Conservation (phyloP, 2,888 invertebrate species). For the Brenthis hecate region DNA sequence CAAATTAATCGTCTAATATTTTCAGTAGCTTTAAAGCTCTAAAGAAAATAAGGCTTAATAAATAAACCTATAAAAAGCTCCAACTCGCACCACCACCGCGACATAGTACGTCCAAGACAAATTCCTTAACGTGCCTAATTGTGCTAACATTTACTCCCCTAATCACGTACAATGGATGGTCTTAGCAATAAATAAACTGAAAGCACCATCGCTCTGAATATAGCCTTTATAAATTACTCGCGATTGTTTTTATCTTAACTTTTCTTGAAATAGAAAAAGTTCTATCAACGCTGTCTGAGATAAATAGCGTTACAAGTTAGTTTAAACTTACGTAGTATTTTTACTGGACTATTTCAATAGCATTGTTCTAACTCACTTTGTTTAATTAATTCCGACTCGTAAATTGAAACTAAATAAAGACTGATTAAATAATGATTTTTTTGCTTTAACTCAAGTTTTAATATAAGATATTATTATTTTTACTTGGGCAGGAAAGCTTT, state of each 20-base stretch:
- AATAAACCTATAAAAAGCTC: slow-evolving; percentile 27
- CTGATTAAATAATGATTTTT: background rate
- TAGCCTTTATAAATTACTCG: slow-evolving; percentile 33
- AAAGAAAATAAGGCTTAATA: background rate
- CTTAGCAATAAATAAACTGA: slow-evolving; percentile 33
- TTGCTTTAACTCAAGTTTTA: too few relatives aligned
- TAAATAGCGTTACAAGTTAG: slow-evolving; percentile 9
- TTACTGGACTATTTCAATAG: slow-evolving; percentile 7
- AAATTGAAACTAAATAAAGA: background rate
- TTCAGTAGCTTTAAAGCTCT: background rate
- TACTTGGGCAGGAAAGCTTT: too few relatives aligned
- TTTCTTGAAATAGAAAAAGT: slow-evolving; percentile 27
- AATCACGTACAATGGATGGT: slow-evolving; percentile 62
- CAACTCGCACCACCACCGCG: slow-evolving; percentile 31
- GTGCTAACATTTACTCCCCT: slow-evolving; percentile 74
- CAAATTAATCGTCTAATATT: too few relatives aligned
- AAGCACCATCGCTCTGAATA: slow-evolving; percentile 26
- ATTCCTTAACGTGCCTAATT: slow-evolving; percentile 67
- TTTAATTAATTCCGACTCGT: background rate
- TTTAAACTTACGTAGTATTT: slow-evolving; percentile 1
- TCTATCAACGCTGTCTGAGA: slow-evolving; percentile 2
- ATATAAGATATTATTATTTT: too few relatives aligned
- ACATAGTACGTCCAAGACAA: slow-evolving; percentile 57
- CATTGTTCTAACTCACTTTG: background rate
- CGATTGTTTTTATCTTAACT: slow-evolving; percentile 29